Evolutionary conservation across 2,797 vertebrate genomes (phyloP).

Genomic region (Mormyrus hasselquistii): DNA sequence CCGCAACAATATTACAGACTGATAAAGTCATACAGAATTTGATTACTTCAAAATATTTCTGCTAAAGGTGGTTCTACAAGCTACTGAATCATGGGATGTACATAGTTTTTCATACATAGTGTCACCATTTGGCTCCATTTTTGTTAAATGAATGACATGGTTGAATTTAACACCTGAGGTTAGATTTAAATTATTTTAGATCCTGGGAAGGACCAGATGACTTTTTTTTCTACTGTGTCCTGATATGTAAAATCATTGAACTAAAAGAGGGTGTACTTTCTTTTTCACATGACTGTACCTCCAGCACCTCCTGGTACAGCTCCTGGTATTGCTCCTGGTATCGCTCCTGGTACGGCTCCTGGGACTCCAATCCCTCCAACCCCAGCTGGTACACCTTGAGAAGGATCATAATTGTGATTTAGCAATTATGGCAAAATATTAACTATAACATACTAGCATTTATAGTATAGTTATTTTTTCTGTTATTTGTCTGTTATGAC

Average conservation of each 20-base stretch:
- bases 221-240: not conserved
- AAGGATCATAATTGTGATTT: not conserved
- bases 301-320: not conserved
- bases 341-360: not conserved
- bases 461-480: not conserved
- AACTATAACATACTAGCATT: not conserved
- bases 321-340: constrained; percentile 19
- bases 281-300: not conserved
- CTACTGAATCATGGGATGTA: not conserved
- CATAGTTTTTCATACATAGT: not conserved
- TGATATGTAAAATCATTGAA: not conserved
- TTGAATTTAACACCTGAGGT: not conserved
- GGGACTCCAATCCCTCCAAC: not conserved
- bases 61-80: not conserved
- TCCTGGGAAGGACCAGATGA: not conserved
- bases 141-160: not conserved
- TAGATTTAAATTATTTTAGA: not conserved
- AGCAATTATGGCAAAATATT: not conserved
- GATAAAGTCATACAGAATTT: not conserved
- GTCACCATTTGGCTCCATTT: not conserved
- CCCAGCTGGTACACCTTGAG: not conserved
- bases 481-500: not conserved
- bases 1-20: not conserved
- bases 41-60: not conserved
- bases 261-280: not conserved